These are phyloP conservation scores for Parnassius smintheus DNA, from an alignment of 2,888 invertebrate species.

Conservation along the genomic window DNA sequence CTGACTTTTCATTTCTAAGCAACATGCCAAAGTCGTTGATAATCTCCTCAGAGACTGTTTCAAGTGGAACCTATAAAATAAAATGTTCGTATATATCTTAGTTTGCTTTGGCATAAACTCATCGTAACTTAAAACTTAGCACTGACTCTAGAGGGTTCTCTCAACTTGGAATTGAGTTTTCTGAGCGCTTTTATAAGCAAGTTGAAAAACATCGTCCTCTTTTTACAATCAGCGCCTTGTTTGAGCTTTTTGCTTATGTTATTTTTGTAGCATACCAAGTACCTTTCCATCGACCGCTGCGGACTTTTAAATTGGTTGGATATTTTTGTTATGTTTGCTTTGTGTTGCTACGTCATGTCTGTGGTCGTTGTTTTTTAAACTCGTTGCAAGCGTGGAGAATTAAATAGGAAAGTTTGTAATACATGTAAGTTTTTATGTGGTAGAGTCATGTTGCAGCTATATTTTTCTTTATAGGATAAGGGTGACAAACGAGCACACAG, in stretches of 20 bases:
- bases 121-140: slow-evolving; percentile 2
- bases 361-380: too few species aligned
- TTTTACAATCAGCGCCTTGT: not conserved
- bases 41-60: slow-evolving; percentile 3
- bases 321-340: slow-evolving; percentile 20
- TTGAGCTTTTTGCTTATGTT: not conserved
- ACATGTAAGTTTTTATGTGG: too few species aligned
- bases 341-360: too few species aligned
- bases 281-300: too few species aligned
- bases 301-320: not conserved
- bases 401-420: too few species aligned
- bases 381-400: too few species aligned
- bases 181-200: slow-evolving; percentile 3
- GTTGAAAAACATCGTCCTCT: not conserved
- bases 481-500: too few species aligned
- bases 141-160: not conserved
- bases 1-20: not conserved
- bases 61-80: slow-evolving; percentile 6
- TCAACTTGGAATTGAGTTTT: slow-evolving; percentile 1
- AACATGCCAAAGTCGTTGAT: not conserved
- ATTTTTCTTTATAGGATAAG: too few species aligned
- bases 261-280: not conserved
- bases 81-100: not conserved
- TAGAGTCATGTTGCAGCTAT: too few species aligned
- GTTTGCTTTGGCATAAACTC: slow-evolving; percentile 3